Base-by-base conservation (phyloP, 2,888 invertebrate genomes). In the Drosophila formosana region DNA sequence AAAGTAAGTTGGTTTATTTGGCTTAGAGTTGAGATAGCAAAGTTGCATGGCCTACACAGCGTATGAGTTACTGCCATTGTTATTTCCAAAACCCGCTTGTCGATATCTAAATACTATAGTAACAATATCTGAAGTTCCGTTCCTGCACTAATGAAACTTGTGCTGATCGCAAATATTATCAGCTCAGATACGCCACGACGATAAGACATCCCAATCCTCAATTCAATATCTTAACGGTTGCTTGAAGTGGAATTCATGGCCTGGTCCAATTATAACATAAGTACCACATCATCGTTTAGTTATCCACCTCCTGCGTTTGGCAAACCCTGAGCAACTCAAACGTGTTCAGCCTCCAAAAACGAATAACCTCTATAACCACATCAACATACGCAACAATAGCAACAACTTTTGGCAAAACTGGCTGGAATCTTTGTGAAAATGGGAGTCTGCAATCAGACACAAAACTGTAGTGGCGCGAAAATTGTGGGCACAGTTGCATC, bases 401-500 rank as follows among this genome's bases (percentile, higher is more conserved):
- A 45, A 57, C 74, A 30, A 57, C 58, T 72, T 75, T 75, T 76
- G 68, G 65, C 71, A 73, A 80, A 83, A 84, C 83, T 85, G 81
- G 85, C 78, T 77, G 77, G 68, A 63, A 73, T 67, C 60, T 78
- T 68, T 57, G 63, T 47, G 77, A 67, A 87, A 75, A 72, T 71
- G 58, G 62, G 63, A 73, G 66, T 67, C 77, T 50, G 66, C 68
- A 64, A 78, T 47, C 84, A 84, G 72, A 79, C 76, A 88, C 88
- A 88, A 88, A 88, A 88, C 86, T 84, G 73, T 82, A 81, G 80
- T 84, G 80, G 78, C 79, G 82, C 79, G 82, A 83, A 88, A 84
- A 77, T 82, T 66, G 46, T 74, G 75, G 78, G 78, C 86, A 86
- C 89, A 89, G 89, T 89, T 89, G 81, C 77, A 74, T 64, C 75